Percentiles rank a stretch among this genome's conserved stretches.
Evolutionary conservation across 2,888 invertebrate genomes (phyloP).

Genomic region (Drosophila crucigera): DNA sequence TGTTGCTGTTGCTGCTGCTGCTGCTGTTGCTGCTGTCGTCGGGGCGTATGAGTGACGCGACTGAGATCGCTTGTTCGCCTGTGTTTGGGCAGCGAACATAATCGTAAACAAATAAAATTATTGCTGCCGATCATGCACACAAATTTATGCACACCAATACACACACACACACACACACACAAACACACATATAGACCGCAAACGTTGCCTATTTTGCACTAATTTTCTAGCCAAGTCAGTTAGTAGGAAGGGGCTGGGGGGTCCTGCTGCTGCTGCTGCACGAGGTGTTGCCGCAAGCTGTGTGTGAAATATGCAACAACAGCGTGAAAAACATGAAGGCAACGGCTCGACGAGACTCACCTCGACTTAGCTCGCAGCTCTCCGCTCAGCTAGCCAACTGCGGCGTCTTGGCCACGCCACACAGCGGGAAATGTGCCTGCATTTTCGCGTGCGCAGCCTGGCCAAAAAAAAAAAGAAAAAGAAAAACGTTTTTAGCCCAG

Average conservation of each 20-base stretch:
- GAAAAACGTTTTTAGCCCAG: constrained; percentile 9
- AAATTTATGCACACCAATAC: constrained; percentile 73
- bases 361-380: constrained; percentile 7
- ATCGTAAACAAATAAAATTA: constrained; percentile 83
- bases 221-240: constrained; percentile 62
- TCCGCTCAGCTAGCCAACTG: constrained; percentile 1
- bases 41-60: constrained; percentile 80
- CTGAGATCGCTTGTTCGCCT: constrained; percentile 68
- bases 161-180: constrained; percentile 23
- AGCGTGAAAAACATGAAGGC: constrained; percentile 80
- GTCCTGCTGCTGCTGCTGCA: constrained; percentile 38
- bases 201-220: constrained; percentile 68
- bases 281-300: constrained; percentile 81
- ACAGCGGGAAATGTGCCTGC: constrained; percentile 71
- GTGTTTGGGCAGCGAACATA: constrained; percentile 78
- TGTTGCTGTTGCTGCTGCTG: constrained; percentile 14
- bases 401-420: constrained; percentile 48
- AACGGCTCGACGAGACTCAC: constrained; percentile 30
- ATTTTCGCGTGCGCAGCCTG: constrained; percentile 67
- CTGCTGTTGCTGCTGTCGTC: constrained; percentile 67
- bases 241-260: background rate
- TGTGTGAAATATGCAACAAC: constrained; percentile 80
- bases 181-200: background rate
- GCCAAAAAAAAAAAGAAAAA: constrained; percentile 29
- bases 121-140: constrained; percentile 81